Conservation (phyloP, 2,113 vertebrate species). For the Neolamprologus falcicula region DNA sequence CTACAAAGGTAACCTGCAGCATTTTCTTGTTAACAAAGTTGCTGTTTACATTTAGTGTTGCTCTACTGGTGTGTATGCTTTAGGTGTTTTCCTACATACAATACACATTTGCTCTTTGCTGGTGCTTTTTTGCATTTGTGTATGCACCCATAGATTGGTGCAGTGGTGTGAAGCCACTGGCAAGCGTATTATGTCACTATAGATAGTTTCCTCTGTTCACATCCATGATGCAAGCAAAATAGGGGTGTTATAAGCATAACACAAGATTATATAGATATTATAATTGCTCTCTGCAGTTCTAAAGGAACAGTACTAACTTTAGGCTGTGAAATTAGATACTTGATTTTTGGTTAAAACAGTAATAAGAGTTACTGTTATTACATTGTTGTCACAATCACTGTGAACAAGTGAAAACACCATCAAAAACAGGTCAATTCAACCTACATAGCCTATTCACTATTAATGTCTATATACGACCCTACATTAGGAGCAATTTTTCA, state of each 20-base stretch:
- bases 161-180: neutral
- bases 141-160: neutral
- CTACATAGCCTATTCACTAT: neutral
- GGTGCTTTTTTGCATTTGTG: neutral
- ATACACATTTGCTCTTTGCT: neutral
- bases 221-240: neutral
- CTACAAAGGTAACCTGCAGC: neutral
- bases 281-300: neutral
- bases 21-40: neutral
- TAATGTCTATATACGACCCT: neutral
- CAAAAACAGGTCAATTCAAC: neutral
- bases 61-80: neutral
- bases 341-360: neutral
- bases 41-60: neutral
- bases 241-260: neutral
- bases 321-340: neutral
- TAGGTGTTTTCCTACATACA: neutral
- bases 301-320: neutral
- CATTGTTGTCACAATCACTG: neutral
- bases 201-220: neutral
- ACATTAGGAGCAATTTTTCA: neutral
- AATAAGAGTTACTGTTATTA: neutral
- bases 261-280: neutral
- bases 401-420: neutral
- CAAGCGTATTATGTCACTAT: neutral